Evolutionary conservation across 2,888 invertebrate genomes (phyloP), one percentile per base, ranked within the genome.

Genomic region (Strigamia transsilvanica): DNA sequence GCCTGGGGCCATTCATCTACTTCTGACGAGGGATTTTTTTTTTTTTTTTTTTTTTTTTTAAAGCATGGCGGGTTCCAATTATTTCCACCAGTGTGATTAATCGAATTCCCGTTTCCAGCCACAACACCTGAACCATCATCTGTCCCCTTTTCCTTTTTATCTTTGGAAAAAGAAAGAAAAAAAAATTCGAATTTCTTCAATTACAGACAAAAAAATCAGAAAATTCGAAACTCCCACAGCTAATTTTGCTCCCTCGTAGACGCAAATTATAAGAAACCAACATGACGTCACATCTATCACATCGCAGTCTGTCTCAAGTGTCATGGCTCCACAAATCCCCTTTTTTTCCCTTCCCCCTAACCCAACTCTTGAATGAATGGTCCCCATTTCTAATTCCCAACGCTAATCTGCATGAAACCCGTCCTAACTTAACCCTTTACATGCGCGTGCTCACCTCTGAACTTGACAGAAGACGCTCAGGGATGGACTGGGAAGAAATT

Each of bases 21-120:
- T 79, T 79, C 41, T 42, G 41, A 42, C 79, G 41, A 41, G 79
- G 79, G 79, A 42, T 79, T 66, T 66, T 66, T 61, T 61, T 61
- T 61, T 61, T 61, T 61, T 61, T 46, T 78, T 56, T 56, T 56
- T 61, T 61, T 61, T 12, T 61, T 3, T 61, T 12, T 61, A 66
- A 66, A 66, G 66, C 9, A 66, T 66, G 66, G 66, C 66, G 66
- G 79, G 79, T 42, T 38, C 79, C 79, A 79, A 79, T 79, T 79
- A 79, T 79, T 79, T 79, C 79, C 79, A 79, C 79, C 79, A 79
- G 42, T 79, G 79, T 79, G 79, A 79, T 79, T 79, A 79, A 79
- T 79, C 79, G 79, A 79, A 79, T 79, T 79, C 66, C 66, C 66
- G 66, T 66, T 66, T 66, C 66, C 66, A 66, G 66, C 27, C 66